Base-by-base conservation (phyloP, 2,888 invertebrate species). In the Spialia ferax region DNA sequence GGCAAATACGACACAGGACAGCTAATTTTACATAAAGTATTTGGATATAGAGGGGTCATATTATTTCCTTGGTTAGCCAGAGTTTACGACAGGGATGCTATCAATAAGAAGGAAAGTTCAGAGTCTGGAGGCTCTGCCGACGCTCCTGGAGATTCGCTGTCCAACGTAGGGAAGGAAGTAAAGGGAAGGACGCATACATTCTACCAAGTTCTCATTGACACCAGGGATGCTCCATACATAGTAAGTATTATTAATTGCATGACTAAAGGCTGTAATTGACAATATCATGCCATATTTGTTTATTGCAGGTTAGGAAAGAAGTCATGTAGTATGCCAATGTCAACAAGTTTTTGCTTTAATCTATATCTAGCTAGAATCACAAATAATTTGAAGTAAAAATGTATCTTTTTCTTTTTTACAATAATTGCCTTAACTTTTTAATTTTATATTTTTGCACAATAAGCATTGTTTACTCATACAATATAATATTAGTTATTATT, bases 141-240 rank as follows among this genome's bases (percentile, higher is more conserved):
- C 32, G 74, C 79, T 13, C 79, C 87, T 20, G 87, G 86, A 50
- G 93, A 93, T 75, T 84, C 87, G 61, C 75, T 92, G 59, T 91
- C 94, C 11, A 93, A 86, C 74, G 96, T 96, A 15, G 96, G 96
- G 32, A 97, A 97, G 84, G 98, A 98, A 91, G 97, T 98, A 10
- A 97, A 98, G 88, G 98, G 98, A 56, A 95, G 96, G 83, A 97
- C 98, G 7, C 98, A 99, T 80, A 97, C 98, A 45, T 99, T 99
- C 88, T 99, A 99, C 88, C 99, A 99, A 95, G 99, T 99, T 50
- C 94, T 99, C 50, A 99, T 99, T 76, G 99, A 99, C 89, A 97
- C 98, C 70, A 95, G 99, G 82, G 99, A 99, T 94, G 99, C 98
- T 82, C 98, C 99, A 7, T 98, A 97, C 87, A 99, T 99, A 94